Conservation (phyloP, 1,140 invertebrate genomes). For the Drosophila gunungcola region DNA sequence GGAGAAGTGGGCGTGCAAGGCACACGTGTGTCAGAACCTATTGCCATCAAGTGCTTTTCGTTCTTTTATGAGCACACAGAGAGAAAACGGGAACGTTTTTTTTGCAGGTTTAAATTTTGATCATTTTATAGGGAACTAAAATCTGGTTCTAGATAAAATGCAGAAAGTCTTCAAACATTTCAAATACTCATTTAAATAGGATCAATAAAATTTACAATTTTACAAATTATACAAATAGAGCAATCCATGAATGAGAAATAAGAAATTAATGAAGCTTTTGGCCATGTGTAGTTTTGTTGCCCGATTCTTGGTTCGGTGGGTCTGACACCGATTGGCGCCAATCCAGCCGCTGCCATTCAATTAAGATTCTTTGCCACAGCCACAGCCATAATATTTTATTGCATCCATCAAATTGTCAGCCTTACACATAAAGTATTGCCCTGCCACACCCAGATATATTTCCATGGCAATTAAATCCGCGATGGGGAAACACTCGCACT, state of each 20-base stretch:
- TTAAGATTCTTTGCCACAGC: constrained; percentile 59
- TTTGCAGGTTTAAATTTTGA: too few relatives aligned
- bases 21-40: constrained; percentile 40
- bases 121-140: too few relatives aligned
- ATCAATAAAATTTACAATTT: too few relatives aligned
- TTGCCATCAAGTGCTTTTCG: constrained; percentile 39
- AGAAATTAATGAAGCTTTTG: neutral
- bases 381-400: constrained; percentile 59
- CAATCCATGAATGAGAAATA: too few relatives aligned
- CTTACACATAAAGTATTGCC: constrained; percentile 28
- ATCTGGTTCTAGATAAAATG: too few relatives aligned
- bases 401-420: constrained; percentile 52
- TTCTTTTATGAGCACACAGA: constrained; percentile 11
- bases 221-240: too few relatives aligned
- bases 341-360: constrained; percentile 54
- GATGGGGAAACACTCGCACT: constrained; percentile 5
- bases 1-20: neutral
- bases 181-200: too few relatives aligned
- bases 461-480: constrained; percentile 40
- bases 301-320: constrained; percentile 18
- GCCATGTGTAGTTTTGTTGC: constrained; percentile 5
- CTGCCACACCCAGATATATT: constrained; percentile 54
- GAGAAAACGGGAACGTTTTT: neutral
- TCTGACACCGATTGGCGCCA: constrained; percentile 52
- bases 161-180: too few relatives aligned